A percentile compares a stretch with the other conserved stretches of the same genome.
Conservation (phyloP, 2,113 vertebrate species). For the Charadrius vociferus region DNA sequence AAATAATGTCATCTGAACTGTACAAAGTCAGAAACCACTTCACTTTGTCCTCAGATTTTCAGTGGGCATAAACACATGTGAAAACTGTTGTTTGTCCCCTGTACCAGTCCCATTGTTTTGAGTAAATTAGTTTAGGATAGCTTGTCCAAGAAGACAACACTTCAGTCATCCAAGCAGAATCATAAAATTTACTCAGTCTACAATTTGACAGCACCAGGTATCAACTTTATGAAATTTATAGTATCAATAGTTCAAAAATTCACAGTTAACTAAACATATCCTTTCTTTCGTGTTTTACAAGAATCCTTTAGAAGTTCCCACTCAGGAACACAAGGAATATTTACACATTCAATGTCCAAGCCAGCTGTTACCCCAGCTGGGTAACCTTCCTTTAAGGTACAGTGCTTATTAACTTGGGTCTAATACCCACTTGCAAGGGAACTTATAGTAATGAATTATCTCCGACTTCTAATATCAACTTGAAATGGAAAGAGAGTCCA, state of each 20-base stretch:
- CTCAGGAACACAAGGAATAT: neutral
- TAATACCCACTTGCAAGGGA: neutral
- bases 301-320: neutral
- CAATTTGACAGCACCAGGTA: neutral
- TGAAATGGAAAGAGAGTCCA: constrained; percentile 1
- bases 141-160: neutral
- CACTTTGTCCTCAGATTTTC: neutral
- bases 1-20: neutral
- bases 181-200: neutral
- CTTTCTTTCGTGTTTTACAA: neutral
- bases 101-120: neutral
- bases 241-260: neutral
- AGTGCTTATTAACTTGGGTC: neutral
- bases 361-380: neutral
- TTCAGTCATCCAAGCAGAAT: neutral
- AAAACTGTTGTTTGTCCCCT: neutral
- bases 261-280: neutral
- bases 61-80: neutral
- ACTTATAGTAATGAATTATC: neutral
- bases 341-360: neutral
- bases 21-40: neutral
- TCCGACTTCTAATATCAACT: neutral
- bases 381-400: neutral
- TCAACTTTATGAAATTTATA: neutral
- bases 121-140: neutral